Base-by-base conservation (phyloP, 1,140 invertebrate genomes). In the Euura lappo region DNA sequence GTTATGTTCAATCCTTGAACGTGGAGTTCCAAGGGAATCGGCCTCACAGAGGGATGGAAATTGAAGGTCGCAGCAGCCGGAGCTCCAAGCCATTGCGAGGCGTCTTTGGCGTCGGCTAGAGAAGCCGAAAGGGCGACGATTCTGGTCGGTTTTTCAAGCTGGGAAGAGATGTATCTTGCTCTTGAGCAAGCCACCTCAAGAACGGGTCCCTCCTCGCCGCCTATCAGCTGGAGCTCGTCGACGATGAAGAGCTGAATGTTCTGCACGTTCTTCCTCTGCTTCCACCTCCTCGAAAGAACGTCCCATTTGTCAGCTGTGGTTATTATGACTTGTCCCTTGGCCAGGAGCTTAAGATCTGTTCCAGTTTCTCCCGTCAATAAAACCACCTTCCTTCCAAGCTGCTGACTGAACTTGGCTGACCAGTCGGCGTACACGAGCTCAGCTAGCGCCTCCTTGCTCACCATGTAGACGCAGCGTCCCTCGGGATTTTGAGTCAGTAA, bases 251-350 rank as follows among this genome's bases (percentile, higher is more conserved):
- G 88, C 76, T 98, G 96, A 3, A 99, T 93, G 80, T 97, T 98
- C 83, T 99, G 98, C 0, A 99, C 98, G 84, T 98, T 98, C 85
- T 99, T 99, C 5, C 98, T 90, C 80, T 99, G 97, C 83, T 99
- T 99, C 99, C 99, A 99, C 74, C 98, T 90, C 74, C 99, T 90
- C 0, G 98, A 99, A 0, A 99, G 87, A 6, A 99, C 96, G 87
- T 99, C 98, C 99, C 99, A 99, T 80, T 99, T 98, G 78, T 99
- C 98, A 2, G 98, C 97, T 0, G 98, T 99, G 11, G 96, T 95
- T 70, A 99, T 94, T 6, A 99, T 95, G 43, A 99, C 93, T 86
- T 99, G 96, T 13, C 96, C 98, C 84, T 97, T 95, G 44, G 94
- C 94, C 2, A 97, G 85, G 0, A 98, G 84, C 81, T 99, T 99